Base-by-base conservation (phyloP, 1,140 invertebrate species). In the Telenomus remus region DNA sequence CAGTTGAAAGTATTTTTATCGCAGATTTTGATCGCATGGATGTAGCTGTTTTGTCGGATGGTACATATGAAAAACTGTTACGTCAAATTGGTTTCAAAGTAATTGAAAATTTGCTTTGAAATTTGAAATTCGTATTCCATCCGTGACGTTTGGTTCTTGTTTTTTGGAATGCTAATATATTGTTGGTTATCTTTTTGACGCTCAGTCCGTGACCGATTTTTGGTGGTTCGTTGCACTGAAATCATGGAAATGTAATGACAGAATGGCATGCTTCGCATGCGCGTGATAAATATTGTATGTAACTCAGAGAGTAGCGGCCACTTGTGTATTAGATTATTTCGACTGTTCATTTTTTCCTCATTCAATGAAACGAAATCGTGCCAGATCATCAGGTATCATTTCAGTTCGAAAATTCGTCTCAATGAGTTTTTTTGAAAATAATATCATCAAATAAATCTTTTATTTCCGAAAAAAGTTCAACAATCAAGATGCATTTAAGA, bases 321-420 rank as follows among this genome's bases (percentile, higher is more conserved):
- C 48, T 57, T 53, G 39, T 46, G 54, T 57, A 68, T 68, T 51
- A 68, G 55, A 68, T 68, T 51, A 53, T 39, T 14, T 51, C 34
- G 59, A 68, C 53, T 68, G 55, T 68, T 56, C 59, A 68, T 68
- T 59, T 37, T 46, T 51, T 16, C 37, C 13, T 27, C 2, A 3
- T 27, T 27, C 19, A 27, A 27, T 27, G 19, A 27, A 27, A 27
- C 6, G 19, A 27, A 27, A 27, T 1, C 6, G 19, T 6, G 19
- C 19, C 19, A 27, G 19, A 27, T 27, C 6, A 27, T 27, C 19
- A 6, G 19, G 19, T 6, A 27, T 27, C 1, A 27, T 27, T 27
- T 27, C 19, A 27, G 6, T 27, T 27, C 19, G 19, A 27, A n/a
- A n/a, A n/a, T n/a, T 27, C 6, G 19, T 27, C 19, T 27, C 6